Percentiles rank a stretch among this genome's conserved stretches.
These are phyloP conservation scores for Harlomillsia oculata DNA, from an alignment of 1,140 invertebrate genomes.

Conservation along the genomic window DNA sequence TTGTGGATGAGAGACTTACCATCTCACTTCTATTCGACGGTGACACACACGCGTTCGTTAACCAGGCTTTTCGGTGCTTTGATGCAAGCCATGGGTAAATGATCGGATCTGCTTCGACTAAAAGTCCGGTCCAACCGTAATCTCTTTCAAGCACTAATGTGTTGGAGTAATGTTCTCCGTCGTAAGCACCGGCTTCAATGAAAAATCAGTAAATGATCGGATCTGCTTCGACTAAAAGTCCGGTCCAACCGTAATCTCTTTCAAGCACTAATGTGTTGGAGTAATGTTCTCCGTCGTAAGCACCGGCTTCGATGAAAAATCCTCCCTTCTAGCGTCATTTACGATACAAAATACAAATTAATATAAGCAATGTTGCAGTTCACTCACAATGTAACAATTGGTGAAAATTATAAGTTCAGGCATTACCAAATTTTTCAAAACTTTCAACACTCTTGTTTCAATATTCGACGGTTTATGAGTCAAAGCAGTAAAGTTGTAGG, in stretches of 20 bases:
- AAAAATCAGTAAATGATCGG: constrained; percentile 38
- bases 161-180: constrained; percentile 39
- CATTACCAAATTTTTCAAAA: constrained; percentile 3
- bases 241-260: constrained; percentile 24
- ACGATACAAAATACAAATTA: not conserved
- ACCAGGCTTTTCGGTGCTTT: too few relatives aligned
- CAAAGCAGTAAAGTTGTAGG: too few relatives aligned
- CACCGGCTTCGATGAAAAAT: constrained; percentile 39
- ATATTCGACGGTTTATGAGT: too few relatives aligned
- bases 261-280: constrained; percentile 38
- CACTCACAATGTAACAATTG: not conserved
- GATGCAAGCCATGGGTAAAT: too few relatives aligned
- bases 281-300: constrained; percentile 38
- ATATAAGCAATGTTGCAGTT: not conserved
- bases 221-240: constrained; percentile 30
- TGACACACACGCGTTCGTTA: too few relatives aligned
- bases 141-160: constrained; percentile 36
- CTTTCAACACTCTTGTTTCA: too few relatives aligned
- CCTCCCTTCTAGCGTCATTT: constrained; percentile 35
- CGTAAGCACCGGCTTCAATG: constrained; percentile 39
- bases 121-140: constrained; percentile 22
- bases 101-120: constrained; percentile 32
- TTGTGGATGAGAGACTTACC: too few relatives aligned
- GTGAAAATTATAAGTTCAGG: not conserved
- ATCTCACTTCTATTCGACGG: too few relatives aligned